A percentile compares a stretch with the other conserved stretches of the same genome.
These are phyloP conservation scores for Bostrychus sinensis DNA, from an alignment of 2,113 vertebrate genomes.

Conservation along the genomic window DNA sequence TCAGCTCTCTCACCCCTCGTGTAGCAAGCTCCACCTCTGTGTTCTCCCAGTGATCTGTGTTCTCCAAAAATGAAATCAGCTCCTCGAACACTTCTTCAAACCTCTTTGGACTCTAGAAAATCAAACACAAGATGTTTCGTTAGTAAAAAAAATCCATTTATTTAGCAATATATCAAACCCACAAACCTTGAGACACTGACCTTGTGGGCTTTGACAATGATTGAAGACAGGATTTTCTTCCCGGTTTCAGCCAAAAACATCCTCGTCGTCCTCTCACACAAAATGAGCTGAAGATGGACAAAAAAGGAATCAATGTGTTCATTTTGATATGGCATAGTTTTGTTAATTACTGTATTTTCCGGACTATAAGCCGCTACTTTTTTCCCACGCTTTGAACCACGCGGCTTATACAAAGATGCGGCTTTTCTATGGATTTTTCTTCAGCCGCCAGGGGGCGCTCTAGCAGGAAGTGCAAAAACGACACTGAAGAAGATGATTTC, in stretches of 20 bases:
- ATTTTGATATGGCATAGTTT: too few species aligned
- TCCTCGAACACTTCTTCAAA: conserved; percentile 97
- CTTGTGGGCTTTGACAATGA: conserved; percentile 91
- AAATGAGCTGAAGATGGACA: conserved; percentile 82
- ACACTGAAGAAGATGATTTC: too few species aligned
- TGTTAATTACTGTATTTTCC: too few species aligned
- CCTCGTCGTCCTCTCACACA: conserved; percentile 88
- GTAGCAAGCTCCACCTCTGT: conserved; percentile 91
- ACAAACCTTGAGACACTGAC: conserved; percentile 65
- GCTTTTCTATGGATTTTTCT: too few species aligned
- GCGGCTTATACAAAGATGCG: too few species aligned
- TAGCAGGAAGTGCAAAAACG: too few species aligned
- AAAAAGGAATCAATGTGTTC: not conserved
- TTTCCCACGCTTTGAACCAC: too few species aligned
- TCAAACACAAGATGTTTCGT: not conserved
- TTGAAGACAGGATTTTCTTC: conserved; percentile 91
- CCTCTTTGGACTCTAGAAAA: conserved; percentile 89
- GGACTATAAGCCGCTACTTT: too few species aligned
- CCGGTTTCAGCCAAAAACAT: conserved; percentile 91
- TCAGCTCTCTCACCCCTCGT: conserved; percentile 83
- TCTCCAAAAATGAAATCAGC: conserved; percentile 92
- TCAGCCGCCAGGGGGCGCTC: too few species aligned
- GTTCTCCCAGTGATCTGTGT: conserved; percentile 91
- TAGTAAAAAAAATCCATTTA: too few species aligned
- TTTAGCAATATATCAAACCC: too few species aligned